Evolutionary conservation across 2,888 invertebrate genomes (phyloP), one percentile per base, ranked within the genome.

Genomic region (Cephus pulcher): DNA sequence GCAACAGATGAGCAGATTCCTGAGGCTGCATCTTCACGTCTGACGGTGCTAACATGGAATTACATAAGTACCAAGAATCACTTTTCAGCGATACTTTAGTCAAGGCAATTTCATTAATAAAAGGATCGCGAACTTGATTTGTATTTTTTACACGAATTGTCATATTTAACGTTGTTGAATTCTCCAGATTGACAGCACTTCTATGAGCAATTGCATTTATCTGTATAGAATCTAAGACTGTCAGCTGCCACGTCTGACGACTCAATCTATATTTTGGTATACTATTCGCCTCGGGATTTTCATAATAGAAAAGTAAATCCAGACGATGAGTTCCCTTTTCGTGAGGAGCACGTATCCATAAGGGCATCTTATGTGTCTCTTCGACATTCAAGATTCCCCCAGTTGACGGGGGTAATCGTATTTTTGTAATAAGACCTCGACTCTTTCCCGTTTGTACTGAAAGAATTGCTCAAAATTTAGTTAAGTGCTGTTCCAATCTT

Each of bases 271-370:
- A 93, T 82, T 93, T 94, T 15, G 88, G 86, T 37, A 81, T 68
- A 33, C 84, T 85, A 79, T 93, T 89, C 82, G 91, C 11, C 88
- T 91, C 86, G 35, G 91, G 86, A 89, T 94, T 94, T 86, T 95
- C 95, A 88, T 96, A 96, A 89, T 96, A 96, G 89, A 96, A 95
- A 75, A 96, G 92, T 83, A 96, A 91, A 88, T 96, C 94, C 73
- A 96, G 90, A 6, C 93, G 91, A 83, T 95, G 94, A 34, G 93
- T 92, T 2, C 95, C 96, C 76, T 94, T 94, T 73, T 92, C 91
- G 82, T 94, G 94, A 0, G 96, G 95, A 0, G 96, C 96, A 86
- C 95, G 94, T 34, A 96, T 91, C 95, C 95, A 96, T 87, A 96
- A 92, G 33, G 93, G 92, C 81, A 94, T 89, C 75, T 92, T 92